Evolutionary conservation across 1,140 invertebrate species (phyloP), one percentile per base, ranked within the genome.

Genomic region (Cyclina sinensis): DNA sequence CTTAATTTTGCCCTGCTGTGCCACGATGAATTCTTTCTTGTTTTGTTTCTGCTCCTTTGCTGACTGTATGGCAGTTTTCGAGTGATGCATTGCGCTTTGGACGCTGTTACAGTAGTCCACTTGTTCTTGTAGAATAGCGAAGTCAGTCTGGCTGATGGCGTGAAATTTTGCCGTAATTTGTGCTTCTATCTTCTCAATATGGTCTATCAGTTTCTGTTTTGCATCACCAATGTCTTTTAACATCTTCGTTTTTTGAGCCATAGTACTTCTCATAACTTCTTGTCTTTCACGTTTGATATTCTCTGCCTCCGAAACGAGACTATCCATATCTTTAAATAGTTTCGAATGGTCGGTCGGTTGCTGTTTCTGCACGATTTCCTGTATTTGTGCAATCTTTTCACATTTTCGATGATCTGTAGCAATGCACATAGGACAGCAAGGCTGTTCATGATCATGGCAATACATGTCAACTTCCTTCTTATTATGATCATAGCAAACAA

Each of bases 21-120:
- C 43, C 0, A 88, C 80, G 24, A 88, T 88, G 35, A 88, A 88
- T 18, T 81, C 65, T 43, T 81, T 70, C 32, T 88, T 74, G 14
- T 24, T 16, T 30, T 76, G 79, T 37, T 83, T 43, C 73, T 88
- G 86, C 24, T 88, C 80, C 39, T 83, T 74, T 30, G 80, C 79
- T 3, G 86, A 54, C 12, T 43, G 27, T 51, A 88, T 88, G 21
- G 46, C 54, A 12, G 68, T 82, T 48, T 88, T 88, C 0, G 80
- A 54, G 32, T 88, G 86, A 37, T 88, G 51, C 79, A 82, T 88
- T 12, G 86, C 80, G 70, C 86, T 88, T 39, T 78, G 79, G 27
- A 88, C 79, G 27, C 80, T 88, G 54, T 88, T 88, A 83, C 86
- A 88, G 39, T 76, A 88, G 21, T 82, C 80, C 12, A 88, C 59